Conservation (phyloP, 2,888 invertebrate genomes). For the Xestoiulus laeticollis region DNA sequence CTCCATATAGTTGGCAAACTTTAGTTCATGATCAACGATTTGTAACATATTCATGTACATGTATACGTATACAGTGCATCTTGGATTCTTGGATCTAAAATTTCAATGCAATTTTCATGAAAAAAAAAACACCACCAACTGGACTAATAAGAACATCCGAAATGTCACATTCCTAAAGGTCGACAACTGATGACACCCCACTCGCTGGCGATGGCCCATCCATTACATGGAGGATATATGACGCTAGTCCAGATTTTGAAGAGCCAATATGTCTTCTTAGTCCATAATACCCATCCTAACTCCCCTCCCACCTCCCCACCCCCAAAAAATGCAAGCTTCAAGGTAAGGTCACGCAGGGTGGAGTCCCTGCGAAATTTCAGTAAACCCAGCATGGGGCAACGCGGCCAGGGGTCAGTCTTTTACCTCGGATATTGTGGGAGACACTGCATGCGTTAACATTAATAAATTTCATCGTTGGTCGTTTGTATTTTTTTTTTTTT, state of each 20-base stretch:
- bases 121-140: background rate
- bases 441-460: background rate
- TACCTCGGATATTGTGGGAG: background rate
- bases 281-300: background rate
- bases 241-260: background rate
- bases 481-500: background rate
- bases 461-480: constrained; percentile 13
- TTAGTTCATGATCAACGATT: background rate
- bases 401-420: constrained; percentile 27
- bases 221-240: constrained; percentile 22
- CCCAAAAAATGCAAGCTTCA: constrained; percentile 4
- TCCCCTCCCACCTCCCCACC: background rate
- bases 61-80: too few species aligned
- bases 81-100: too few species aligned
- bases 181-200: background rate
- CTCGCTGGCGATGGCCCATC: background rate
- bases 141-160: background rate
- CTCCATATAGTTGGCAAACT: background rate
- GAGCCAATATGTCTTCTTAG: background rate
- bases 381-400: constrained; percentile 28
- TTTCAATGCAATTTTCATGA: too few species aligned
- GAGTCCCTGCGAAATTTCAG: constrained; percentile 3
- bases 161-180: constrained; percentile 18
- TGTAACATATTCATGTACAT: too few species aligned
- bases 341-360: background rate